Evolutionary conservation across 2,797 vertebrate genomes (phyloP).

Genomic region (Heliangelus exortis): DNA sequence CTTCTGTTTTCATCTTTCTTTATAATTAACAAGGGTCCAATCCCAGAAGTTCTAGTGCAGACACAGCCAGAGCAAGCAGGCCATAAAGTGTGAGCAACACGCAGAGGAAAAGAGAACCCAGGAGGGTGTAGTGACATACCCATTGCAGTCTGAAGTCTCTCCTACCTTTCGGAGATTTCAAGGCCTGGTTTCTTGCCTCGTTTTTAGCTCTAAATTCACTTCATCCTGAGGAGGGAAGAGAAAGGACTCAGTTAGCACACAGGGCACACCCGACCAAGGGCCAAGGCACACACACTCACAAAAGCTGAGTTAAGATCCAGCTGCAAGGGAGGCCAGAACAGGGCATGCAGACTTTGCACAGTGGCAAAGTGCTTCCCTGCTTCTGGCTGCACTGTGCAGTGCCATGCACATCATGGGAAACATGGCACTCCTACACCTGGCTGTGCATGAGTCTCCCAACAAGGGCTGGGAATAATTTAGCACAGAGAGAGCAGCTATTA

Average conservation of each 20-base stretch:
- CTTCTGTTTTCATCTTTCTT: neutral
- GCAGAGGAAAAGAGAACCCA: conserved; percentile 65
- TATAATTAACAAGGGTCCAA: too few species aligned
- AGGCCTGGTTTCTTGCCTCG: conserved; percentile 59
- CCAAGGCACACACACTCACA: neutral
- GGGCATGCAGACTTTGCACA: neutral
- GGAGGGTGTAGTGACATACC: conserved; percentile 66
- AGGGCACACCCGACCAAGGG: neutral
- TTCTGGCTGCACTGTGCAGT: neutral
- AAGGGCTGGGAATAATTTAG: neutral
- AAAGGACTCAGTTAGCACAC: conserved; percentile 1
- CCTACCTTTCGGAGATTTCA: conserved; percentile 77
- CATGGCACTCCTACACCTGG: fast-evolving
- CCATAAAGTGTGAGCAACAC: neutral
- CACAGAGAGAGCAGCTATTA: neutral
- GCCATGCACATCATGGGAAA: fast-evolving
- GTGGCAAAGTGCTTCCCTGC: neutral
- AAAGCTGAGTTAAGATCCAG: neutral
- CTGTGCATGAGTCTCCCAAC: neutral
- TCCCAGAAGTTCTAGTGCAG: conserved; percentile 16
- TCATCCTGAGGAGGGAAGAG: conserved; percentile 75
- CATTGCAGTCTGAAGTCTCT: conserved; percentile 68
- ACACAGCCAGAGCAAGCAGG: neutral
- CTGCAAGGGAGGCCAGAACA: fast-evolving
- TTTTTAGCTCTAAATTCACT: conserved; percentile 70